Conservation (phyloP, 2,888 invertebrate genomes). For the Margaritifera margaritifera region DNA sequence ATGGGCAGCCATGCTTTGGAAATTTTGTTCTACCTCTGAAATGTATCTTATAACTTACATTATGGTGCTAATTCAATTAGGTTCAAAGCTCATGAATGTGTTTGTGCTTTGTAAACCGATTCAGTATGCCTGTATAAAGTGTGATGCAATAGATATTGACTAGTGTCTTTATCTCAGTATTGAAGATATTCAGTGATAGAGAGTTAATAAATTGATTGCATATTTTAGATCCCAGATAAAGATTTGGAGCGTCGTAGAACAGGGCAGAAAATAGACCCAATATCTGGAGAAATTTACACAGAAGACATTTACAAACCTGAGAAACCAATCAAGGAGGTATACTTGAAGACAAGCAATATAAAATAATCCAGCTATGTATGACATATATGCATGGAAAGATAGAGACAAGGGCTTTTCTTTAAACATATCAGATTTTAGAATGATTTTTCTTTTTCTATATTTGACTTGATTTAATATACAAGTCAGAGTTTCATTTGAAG, state of each 20-base stretch:
- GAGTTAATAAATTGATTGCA: not conserved
- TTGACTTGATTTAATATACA: not conserved
- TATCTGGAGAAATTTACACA: slow-evolving; percentile 68
- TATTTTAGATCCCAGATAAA: slow-evolving; percentile 68
- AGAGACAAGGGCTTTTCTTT: no score
- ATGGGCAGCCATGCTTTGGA: no score
- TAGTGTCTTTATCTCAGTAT: no score
- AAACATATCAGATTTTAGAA: no score
- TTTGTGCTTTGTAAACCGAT: no score
- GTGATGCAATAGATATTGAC: no score
- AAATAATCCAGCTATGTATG: not conserved
- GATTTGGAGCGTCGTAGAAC: slow-evolving; percentile 66
- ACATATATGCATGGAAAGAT: not conserved
- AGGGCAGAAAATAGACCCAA: slow-evolving; percentile 68
- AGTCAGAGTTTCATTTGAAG: not conserved
- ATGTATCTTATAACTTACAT: no score
- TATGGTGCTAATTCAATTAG: no score
- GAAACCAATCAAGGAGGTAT: slow-evolving; percentile 55
- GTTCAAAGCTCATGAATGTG: no score
- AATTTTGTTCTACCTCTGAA: no score
- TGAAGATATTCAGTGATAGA: not conserved
- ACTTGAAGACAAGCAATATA: not conserved
- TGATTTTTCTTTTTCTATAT: no score
- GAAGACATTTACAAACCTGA: slow-evolving; percentile 70
- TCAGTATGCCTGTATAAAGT: no score